phyloP scores from a whole-genome alignment of 2,113 vertebrate genomes.

The Hylia prasina region DNA sequence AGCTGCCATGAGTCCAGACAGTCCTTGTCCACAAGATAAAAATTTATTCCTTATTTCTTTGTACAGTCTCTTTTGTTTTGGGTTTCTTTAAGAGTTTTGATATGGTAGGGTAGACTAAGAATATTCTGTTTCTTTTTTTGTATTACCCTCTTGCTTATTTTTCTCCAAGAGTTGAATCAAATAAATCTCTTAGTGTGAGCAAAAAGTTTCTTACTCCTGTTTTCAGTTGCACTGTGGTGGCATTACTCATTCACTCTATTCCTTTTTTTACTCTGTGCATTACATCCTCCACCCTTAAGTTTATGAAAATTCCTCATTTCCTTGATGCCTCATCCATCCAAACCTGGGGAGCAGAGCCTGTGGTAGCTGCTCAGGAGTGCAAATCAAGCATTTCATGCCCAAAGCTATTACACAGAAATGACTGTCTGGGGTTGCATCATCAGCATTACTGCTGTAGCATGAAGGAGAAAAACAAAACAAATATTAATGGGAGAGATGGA shows the following conservation, averaged over 20 bases:
- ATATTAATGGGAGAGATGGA: slow-evolving; percentile 32
- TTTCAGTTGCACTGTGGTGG: not conserved
- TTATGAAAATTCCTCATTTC: not conserved
- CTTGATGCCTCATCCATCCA: not conserved
- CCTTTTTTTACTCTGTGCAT: not conserved
- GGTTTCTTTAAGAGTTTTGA: not conserved
- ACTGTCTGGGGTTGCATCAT: slow-evolving; percentile 58
- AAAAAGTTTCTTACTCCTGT: not conserved
- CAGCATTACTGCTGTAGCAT: slow-evolving; percentile 64
- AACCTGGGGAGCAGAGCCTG: not conserved
- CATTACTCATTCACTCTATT: not conserved
- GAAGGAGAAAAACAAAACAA: slow-evolving; percentile 65
- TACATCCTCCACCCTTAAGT: not conserved
- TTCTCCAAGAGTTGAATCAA: not conserved
- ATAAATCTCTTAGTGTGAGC: not conserved
- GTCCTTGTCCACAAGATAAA: not conserved
- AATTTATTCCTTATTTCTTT: not conserved
- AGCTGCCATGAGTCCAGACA: not conserved
- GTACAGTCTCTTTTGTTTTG: not conserved
- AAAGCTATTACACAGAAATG: slow-evolving; percentile 43
- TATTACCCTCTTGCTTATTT: not conserved
- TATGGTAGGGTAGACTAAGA: not conserved
- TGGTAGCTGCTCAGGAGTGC: slow-evolving; percentile 14
- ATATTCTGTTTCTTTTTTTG: not conserved
- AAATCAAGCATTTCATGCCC: slow-evolving; percentile 36